A percentile compares a stretch with the other conserved stretches of the same genome.
Conservation (phyloP, 2,888 invertebrate species). For the Clostera curtula region DNA sequence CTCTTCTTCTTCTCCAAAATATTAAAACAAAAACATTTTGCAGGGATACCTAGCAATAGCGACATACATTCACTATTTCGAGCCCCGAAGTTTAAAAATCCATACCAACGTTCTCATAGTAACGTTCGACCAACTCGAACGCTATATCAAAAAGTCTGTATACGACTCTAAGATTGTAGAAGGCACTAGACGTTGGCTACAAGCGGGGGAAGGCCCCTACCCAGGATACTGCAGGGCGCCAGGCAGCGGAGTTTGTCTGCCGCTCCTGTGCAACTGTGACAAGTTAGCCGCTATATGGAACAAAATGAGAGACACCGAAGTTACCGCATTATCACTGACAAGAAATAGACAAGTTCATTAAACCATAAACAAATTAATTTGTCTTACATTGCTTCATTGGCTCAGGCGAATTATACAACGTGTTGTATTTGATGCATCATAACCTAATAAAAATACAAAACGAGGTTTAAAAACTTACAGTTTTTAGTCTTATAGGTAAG, state of each 20-base stretch:
- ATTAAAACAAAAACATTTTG: constrained; percentile 12
- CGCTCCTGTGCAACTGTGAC: constrained; percentile 48
- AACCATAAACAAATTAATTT: no score
- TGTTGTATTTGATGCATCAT: no score
- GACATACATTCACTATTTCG: constrained; percentile 41
- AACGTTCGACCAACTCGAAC: constrained; percentile 18
- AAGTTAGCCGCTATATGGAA: constrained; percentile 39
- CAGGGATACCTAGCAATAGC: constrained; percentile 41
- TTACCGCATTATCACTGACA: no score
- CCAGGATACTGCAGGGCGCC: constrained; percentile 61
- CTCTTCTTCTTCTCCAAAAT: not conserved
- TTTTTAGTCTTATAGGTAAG: no score
- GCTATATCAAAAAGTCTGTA: constrained; percentile 14
- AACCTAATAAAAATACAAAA: no score
- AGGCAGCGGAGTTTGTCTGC: constrained; percentile 36
- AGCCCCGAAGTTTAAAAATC: constrained; percentile 41
- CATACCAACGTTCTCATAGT: constrained; percentile 24
- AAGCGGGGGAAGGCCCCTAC: constrained; percentile 43
- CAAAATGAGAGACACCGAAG: constrained; percentile 5
- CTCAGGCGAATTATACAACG: no score
- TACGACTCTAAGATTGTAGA: constrained; percentile 9
- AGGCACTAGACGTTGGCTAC: constrained; percentile 42
- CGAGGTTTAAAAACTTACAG: no score
- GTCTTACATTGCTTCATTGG: no score
- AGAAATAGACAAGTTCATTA: no score